Evolutionary conservation across 30 jellyfish, hydroid and myxozoan species (phyloP), one percentile per base, ranked within the genome.

Genomic region (Cassiopea xamachana): DNA sequence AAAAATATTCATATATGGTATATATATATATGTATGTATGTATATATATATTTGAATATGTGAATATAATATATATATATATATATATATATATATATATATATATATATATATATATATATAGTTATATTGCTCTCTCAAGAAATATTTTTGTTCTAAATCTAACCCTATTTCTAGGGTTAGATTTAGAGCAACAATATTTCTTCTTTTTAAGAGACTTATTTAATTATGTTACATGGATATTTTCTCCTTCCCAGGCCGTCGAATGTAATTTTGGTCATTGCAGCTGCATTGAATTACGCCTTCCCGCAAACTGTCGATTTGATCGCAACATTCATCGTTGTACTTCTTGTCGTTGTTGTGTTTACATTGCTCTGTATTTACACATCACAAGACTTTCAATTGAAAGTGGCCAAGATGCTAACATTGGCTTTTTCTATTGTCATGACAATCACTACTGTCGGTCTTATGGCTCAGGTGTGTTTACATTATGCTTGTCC

Each of bases 381-480:
- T 14, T 82, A 94, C 85, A 70, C 89, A 18, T 76, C 90, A 6
- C 97, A 90, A 90, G 94, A 74, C 13, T 67, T 79, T 48, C 98
- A 94, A 62, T 82, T 94, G 51, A 86, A 90, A 50, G 75, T 86
- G 15, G 98, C 98, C 3, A 96, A 94, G 83, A 69, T 90, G 43
- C 91, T 94, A 14, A 94, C 98, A 3, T 82, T 94, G 51, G 69
- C 88, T 1, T 94, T 90, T 60, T 73, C 98, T 19, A 94, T 94
- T 55, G 77, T 94, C 64, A 94, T 94, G 98, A 89, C 98, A 1
- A 82, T 94, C 86, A 94, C 98, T 3, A 81, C 94, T 47, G 98
- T 94, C 45, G 98, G 98, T 27, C 77, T 94, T 51, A 94, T 94
- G 98, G 91, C 96, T 5, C 98, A 94, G 98, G 98, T 94, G 60